Conservation (phyloP, 1,140 invertebrate genomes). For the Aporrectodea caliginosa region DNA sequence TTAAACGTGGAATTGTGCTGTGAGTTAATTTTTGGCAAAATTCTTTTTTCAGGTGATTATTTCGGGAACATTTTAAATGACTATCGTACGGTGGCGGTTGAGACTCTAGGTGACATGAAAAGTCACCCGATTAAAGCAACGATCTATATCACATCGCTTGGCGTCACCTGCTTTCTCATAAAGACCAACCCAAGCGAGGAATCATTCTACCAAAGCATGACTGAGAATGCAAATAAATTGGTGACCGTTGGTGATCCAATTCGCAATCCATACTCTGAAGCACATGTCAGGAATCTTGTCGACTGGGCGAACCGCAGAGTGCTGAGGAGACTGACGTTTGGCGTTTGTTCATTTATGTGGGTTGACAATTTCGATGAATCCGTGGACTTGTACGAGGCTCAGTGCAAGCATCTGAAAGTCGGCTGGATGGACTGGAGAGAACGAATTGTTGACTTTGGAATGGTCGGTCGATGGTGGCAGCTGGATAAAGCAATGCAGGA, state of each 20-base stretch:
- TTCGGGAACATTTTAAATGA: slow-evolving; percentile 49
- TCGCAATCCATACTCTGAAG: slow-evolving; percentile 65
- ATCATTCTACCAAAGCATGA: slow-evolving; percentile 62
- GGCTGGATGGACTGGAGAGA: slow-evolving; percentile 46
- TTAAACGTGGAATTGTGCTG: too few species aligned
- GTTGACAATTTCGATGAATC: slow-evolving; percentile 64
- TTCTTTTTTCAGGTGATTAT: slow-evolving; percentile 42
- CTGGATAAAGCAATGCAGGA: slow-evolving; percentile 68
- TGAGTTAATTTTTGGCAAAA: too few species aligned
- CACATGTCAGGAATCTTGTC: slow-evolving; percentile 65
- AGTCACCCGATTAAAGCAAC: slow-evolving; percentile 48
- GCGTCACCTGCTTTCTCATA: slow-evolving; percentile 36
- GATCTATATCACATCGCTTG: slow-evolving; percentile 41
- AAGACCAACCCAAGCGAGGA: slow-evolving; percentile 65
- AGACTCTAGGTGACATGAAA: slow-evolving; percentile 49
- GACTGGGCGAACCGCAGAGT: slow-evolving; percentile 65
- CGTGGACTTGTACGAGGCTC: slow-evolving; percentile 67
- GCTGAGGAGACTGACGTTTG: slow-evolving; percentile 65
- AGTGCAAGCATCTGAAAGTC: slow-evolving; percentile 66
- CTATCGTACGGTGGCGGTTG: slow-evolving; percentile 54
- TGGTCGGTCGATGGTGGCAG: slow-evolving; percentile 71
- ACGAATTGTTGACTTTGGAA: slow-evolving; percentile 72
- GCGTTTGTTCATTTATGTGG: slow-evolving; percentile 72
- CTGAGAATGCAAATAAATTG: slow-evolving; percentile 63
- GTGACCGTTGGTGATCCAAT: slow-evolving; percentile 64